Conservation (phyloP, 2,113 vertebrate genomes). For the Corythaeola cristata region DNA sequence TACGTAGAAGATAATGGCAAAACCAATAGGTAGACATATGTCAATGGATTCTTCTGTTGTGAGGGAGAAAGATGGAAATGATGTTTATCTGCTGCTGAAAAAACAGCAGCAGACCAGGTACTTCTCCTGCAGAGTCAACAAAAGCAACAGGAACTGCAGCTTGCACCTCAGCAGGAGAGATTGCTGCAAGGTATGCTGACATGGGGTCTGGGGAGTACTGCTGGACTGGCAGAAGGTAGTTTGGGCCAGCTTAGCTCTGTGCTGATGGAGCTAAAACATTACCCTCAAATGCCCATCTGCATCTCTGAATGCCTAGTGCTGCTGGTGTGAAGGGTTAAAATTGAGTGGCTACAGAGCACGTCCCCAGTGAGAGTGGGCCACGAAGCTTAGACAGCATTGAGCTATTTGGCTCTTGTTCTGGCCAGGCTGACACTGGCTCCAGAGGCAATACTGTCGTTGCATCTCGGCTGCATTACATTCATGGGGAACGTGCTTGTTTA, state of each 20-base stretch:
- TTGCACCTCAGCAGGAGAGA: background rate
- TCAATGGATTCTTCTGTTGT: background rate
- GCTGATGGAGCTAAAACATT: background rate
- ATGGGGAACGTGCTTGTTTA: background rate
- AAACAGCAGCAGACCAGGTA: background rate
- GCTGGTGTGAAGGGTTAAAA: background rate
- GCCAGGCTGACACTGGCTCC: background rate
- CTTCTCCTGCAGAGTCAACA: conserved; percentile 21
- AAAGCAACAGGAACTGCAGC: conserved; percentile 5
- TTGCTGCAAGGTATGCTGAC: background rate
- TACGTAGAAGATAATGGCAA: background rate
- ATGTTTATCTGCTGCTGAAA: background rate
- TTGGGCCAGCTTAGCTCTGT: background rate
- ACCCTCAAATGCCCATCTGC: background rate
- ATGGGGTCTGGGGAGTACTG: background rate
- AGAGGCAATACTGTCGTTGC: background rate
- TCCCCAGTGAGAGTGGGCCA: background rate
- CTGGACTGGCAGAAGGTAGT: background rate
- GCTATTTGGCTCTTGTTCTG: background rate
- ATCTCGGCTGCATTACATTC: background rate
- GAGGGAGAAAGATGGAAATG: background rate
- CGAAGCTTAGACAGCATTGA: background rate
- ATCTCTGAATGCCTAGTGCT: background rate
- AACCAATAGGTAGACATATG: background rate
- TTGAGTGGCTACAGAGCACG: background rate